phyloP scores from a whole-genome alignment of 2,888 invertebrate species.

The Macroteleia sp. region DNA sequence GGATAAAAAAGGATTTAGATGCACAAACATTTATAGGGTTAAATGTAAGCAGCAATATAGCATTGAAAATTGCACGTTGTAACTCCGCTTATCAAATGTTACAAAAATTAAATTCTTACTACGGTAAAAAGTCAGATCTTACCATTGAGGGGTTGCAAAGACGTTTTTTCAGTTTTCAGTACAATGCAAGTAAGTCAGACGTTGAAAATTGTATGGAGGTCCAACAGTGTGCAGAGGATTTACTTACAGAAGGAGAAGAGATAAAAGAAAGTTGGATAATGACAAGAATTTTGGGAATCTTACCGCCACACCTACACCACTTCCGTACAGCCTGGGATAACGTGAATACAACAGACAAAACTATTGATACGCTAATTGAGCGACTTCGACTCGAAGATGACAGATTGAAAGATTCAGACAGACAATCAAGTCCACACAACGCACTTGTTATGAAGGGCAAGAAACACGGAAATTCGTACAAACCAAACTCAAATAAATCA shows the following conservation, averaged over 20 bases:
- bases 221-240: conserved; percentile 1
- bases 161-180: not conserved
- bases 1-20: conserved; percentile 68
- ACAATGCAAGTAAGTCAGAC: not conserved
- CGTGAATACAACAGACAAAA: not conserved
- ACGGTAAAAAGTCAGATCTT: not conserved
- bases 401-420: no score
- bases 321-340: not conserved
- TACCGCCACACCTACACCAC: not conserved
- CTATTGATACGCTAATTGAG: not conserved
- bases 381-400: not conserved
- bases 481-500: no score
- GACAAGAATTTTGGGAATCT: not conserved
- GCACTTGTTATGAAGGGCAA: no score
- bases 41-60: conserved; percentile 2
- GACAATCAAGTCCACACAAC: no score
- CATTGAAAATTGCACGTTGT: not conserved
- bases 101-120: not conserved
- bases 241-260: not conserved
- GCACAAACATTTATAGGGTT: conserved; percentile 68
- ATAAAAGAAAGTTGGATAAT: not conserved
- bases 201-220: not conserved
- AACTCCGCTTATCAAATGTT: not conserved
- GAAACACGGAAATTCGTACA: no score
- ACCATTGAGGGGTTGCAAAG: not conserved